A percentile compares a stretch with the other conserved stretches of the same genome.
Evolutionary conservation across 2,797 vertebrate genomes (phyloP).

Genomic region (Chiroxiphia lanceolata): DNA sequence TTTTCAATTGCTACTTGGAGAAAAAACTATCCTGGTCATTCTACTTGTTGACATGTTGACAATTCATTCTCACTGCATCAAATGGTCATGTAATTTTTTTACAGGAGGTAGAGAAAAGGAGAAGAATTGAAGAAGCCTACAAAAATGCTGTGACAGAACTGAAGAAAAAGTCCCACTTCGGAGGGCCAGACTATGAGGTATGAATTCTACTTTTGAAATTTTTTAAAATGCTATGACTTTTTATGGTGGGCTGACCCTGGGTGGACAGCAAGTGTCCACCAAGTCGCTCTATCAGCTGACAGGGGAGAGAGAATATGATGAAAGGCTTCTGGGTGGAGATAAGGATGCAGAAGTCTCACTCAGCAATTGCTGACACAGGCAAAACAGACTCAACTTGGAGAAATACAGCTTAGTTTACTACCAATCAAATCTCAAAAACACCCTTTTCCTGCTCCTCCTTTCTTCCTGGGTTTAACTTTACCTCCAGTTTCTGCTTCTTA

Average conservation of each 20-base stretch:
- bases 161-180: slow-evolving; percentile 95
- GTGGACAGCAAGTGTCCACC: not conserved
- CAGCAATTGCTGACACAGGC: not conserved
- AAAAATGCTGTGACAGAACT: slow-evolving; percentile 87
- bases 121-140: slow-evolving; percentile 86
- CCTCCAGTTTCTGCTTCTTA: not conserved
- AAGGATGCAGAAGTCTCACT: not conserved
- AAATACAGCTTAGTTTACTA: not conserved
- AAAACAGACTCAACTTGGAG: not conserved
- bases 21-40: not conserved
- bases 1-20: not conserved
- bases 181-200: slow-evolving; percentile 95
- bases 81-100: slow-evolving; percentile 18
- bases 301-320: not conserved
- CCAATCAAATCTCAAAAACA: not conserved
- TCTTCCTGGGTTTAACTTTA: not conserved
- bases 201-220: not conserved
- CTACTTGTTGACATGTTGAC: not conserved
- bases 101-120: slow-evolving; percentile 89
- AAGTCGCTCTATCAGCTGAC: not conserved
- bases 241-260: not conserved
- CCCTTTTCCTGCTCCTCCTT: not conserved
- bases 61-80: not conserved
- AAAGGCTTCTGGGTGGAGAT: not conserved
- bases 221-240: not conserved